A percentile compares a stretch with the other conserved stretches of the same genome.
Conservation (phyloP, 2,888 invertebrate genomes). For the Pinctada fucata region DNA sequence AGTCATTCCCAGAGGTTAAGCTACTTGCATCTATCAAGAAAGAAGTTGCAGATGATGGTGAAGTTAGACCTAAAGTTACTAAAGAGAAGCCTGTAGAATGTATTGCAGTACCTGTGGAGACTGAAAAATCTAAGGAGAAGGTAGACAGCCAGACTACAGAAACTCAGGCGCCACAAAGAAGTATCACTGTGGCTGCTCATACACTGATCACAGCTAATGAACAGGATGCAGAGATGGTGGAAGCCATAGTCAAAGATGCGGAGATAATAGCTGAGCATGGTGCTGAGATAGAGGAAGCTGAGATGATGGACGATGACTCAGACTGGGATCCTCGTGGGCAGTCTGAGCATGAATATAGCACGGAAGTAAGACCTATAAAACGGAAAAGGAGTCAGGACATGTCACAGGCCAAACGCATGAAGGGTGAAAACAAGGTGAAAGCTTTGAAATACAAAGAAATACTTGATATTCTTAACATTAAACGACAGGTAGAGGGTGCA, state of each 20-base stretch:
- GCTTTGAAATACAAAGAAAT: not conserved
- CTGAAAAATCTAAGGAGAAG: not conserved
- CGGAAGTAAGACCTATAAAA: not conserved
- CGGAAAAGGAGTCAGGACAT: not conserved
- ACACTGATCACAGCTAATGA: not conserved
- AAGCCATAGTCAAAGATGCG: not conserved
- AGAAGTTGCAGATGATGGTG: not conserved
- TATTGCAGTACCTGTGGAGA: not conserved
- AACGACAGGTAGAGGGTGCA: not conserved
- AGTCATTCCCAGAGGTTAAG: not conserved
- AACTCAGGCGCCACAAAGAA: not conserved
- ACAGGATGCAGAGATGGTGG: constrained; percentile 2
- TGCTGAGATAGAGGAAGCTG: not conserved
- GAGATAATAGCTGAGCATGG: not conserved
- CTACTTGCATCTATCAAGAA: not conserved
- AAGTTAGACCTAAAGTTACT: not conserved
- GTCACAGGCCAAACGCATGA: not conserved
- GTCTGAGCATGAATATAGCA: not conserved
- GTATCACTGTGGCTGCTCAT: not conserved
- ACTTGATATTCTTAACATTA: not conserved
- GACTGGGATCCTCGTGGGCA: not conserved
- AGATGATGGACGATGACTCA: not conserved
- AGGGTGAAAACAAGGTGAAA: not conserved
- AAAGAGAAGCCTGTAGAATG: not conserved
- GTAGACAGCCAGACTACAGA: not conserved